Percentiles rank a stretch among this genome's conserved stretches.
Evolutionary conservation across 2,797 vertebrate species (phyloP).

Genomic region (Myotis planiceps): DNA sequence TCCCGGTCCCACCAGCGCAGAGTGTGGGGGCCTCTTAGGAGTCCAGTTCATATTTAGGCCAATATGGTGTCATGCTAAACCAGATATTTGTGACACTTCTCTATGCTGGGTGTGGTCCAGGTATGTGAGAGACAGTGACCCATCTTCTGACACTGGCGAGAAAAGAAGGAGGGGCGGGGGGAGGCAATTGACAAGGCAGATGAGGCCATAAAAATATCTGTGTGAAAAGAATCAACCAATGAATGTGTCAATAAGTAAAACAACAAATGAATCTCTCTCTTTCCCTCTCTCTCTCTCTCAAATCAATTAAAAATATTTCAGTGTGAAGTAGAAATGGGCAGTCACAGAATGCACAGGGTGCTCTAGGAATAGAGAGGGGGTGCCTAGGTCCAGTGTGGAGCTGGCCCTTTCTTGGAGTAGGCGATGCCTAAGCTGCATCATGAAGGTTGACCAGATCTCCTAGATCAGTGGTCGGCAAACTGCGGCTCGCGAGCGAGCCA

Average conservation of each 20-base stretch:
- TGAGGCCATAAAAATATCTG: not conserved
- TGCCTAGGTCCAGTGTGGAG: fast-evolving
- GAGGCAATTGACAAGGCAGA: too few species aligned
- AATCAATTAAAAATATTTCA: not conserved
- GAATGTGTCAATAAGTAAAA: too few species aligned
- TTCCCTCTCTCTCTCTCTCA: too few species aligned
- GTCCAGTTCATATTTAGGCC: not conserved
- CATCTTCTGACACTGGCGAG: too few species aligned
- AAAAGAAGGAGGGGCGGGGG: not conserved
- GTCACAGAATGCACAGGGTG: fast-evolving
- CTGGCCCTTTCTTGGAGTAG: fast-evolving
- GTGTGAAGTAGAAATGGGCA: not conserved
- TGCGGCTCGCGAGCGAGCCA: too few species aligned
- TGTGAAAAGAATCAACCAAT: not conserved
- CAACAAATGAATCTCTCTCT: not conserved
- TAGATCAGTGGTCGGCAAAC: too few species aligned
- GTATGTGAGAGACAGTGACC: not conserved
- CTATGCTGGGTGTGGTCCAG: fast-evolving
- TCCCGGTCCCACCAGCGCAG: not conserved
- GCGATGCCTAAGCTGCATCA: not conserved
- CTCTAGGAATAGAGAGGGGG: not conserved
- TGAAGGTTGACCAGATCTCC: not conserved
- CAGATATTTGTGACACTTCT: not conserved
- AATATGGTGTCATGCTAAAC: not conserved
- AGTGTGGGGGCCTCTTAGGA: not conserved